These are phyloP conservation scores for Catharus minimus DNA, from an alignment of 2,113 vertebrate genomes.

Conservation along the genomic window DNA sequence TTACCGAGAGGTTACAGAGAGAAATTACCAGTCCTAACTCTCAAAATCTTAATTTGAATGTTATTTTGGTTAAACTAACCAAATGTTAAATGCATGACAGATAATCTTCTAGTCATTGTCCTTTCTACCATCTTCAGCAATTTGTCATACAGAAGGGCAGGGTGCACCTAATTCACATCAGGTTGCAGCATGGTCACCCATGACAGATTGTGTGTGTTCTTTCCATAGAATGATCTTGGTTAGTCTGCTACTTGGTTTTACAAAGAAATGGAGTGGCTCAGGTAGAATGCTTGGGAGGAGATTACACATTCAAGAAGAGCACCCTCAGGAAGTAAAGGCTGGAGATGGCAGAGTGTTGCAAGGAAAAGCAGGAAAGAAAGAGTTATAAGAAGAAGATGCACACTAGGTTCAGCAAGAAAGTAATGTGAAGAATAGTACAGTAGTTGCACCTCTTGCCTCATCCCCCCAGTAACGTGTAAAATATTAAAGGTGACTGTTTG, in stretches of 20 bases:
- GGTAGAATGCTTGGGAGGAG: neutral
- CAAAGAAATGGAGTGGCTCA: neutral
- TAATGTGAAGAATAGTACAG: neutral
- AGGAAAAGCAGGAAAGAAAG: neutral
- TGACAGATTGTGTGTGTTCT: neutral
- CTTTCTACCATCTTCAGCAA: neutral
- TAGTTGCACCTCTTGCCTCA: neutral
- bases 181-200: neutral
- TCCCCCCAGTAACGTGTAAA: neutral
- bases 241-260: neutral
- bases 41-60: neutral
- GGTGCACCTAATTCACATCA: neutral
- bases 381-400: neutral
- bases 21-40: neutral
- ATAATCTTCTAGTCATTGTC: neutral
- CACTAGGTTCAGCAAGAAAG: neutral
- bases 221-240: neutral
- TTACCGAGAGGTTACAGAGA: neutral
- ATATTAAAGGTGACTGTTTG: neutral
- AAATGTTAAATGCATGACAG: neutral
- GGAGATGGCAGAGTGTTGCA: neutral
- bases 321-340: neutral
- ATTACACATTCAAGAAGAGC: accelerated
- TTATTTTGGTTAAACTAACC: neutral
- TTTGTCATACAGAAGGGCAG: neutral